Conservation (phyloP, 1,140 invertebrate genomes). For the Ladona fulva region DNA sequence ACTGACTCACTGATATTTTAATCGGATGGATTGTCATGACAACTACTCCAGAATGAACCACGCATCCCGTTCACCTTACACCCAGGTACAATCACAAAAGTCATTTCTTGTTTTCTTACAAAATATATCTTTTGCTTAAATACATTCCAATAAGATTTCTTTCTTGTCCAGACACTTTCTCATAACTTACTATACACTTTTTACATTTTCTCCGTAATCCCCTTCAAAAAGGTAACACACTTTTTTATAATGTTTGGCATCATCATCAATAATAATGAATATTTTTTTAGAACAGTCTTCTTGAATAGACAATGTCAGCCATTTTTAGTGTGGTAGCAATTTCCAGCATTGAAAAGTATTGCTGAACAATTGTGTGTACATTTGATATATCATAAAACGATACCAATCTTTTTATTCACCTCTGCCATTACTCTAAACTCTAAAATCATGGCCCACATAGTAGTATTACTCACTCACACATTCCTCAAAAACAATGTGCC, state of each 20-base stretch:
- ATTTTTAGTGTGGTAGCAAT: background rate
- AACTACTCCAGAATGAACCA: background rate
- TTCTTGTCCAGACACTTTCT: slow-evolving; percentile 4
- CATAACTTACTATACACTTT: slow-evolving; percentile 10
- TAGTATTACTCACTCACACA: background rate
- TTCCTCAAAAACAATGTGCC: slow-evolving; percentile 9
- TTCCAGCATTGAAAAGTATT: slow-evolving; percentile 7
- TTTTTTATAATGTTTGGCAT: background rate
- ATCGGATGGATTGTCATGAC: slow-evolving; percentile 8
- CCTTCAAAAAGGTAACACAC: slow-evolving; percentile 9
- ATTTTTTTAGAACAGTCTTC: slow-evolving; percentile 8
- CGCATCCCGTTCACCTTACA: background rate
- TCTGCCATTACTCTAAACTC: slow-evolving; percentile 2
- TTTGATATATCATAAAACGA: slow-evolving; percentile 7
- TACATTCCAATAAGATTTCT: background rate
- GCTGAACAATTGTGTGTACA: slow-evolving; percentile 9
- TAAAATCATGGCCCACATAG: slow-evolving; percentile 4
- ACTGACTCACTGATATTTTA: background rate
- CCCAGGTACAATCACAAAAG: slow-evolving; percentile 1
- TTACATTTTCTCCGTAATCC: background rate
- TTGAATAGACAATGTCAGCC: slow-evolving; percentile 5
- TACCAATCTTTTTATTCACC: slow-evolving; percentile 3
- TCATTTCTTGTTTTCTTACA: slow-evolving; percentile 5
- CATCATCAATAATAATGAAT: background rate
- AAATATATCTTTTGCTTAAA: slow-evolving; percentile 11